A percentile compares a stretch with the other conserved stretches of the same genome.
Conservation (phyloP, 2,113 vertebrate species). For the Mionectes macconnelli region DNA sequence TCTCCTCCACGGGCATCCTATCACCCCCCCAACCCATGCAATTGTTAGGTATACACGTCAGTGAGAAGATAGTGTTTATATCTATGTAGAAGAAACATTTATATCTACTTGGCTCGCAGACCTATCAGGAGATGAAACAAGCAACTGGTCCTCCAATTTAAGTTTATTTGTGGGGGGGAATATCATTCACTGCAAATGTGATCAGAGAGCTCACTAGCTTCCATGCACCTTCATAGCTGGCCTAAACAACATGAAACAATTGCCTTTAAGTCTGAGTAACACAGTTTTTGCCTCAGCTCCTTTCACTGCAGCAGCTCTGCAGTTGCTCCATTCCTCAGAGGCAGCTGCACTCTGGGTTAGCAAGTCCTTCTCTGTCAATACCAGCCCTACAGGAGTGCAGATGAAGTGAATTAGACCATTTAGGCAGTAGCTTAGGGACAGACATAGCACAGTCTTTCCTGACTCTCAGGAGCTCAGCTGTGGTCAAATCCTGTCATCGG, state of each 20-base stretch:
- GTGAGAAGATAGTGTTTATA: neutral
- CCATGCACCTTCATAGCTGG: neutral
- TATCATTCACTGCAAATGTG: neutral
- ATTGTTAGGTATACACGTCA: neutral
- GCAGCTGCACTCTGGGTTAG: neutral
- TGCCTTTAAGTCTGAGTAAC: neutral
- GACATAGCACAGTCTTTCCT: neutral
- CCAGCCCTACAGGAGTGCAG: fast-evolving
- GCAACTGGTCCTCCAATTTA: neutral
- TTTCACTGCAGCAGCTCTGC: neutral
- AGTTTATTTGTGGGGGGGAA: neutral
- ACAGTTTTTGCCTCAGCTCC: neutral
- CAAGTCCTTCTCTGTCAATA: neutral
- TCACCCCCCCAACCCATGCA: neutral
- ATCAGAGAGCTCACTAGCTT: neutral
- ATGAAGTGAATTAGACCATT: neutral
- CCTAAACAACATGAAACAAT: neutral
- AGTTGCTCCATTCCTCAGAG: neutral
- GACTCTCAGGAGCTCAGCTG: neutral
- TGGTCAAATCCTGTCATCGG: no score
- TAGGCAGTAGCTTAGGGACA: neutral
- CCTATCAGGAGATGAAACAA: neutral
- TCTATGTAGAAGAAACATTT: neutral
- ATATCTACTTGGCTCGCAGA: neutral
- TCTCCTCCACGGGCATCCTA: neutral